Evolutionary conservation across 1,140 invertebrate species (phyloP).

Genomic region (Drosophila ananassae): DNA sequence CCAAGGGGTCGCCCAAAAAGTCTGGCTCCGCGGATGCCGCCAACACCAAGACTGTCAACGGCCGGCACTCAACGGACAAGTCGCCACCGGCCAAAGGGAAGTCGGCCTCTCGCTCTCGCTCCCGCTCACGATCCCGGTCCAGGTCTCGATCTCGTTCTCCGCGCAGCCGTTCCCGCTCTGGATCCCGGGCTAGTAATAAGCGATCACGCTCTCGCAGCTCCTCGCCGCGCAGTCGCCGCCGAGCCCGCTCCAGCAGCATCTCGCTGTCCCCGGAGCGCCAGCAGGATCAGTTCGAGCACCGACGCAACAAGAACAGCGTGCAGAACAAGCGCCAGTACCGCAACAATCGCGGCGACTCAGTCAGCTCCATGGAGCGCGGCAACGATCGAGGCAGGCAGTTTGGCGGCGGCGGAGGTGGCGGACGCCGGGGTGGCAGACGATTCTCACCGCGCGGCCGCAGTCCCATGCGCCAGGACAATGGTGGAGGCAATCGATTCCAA

Average conservation of each 20-base stretch:
- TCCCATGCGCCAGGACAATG: constrained; percentile 69
- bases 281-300: constrained; percentile 89
- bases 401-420: constrained; percentile 51
- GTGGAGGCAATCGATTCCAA: constrained; percentile 70
- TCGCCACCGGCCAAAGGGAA: constrained; percentile 53
- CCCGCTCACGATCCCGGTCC: constrained; percentile 56
- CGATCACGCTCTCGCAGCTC: constrained; percentile 70
- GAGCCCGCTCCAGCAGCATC: constrained; percentile 73
- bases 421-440: constrained; percentile 50
- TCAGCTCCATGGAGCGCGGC: constrained; percentile 85
- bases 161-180: constrained; percentile 67
- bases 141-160: constrained; percentile 57
- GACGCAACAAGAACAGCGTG: constrained; percentile 90
- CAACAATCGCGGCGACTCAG: constrained; percentile 92
- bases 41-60: constrained; percentile 83
- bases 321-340: constrained; percentile 94
- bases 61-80: constrained; percentile 61
- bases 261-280: constrained; percentile 84
- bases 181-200: constrained; percentile 30
- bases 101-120: constrained; percentile 63
- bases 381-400: constrained; percentile 60
- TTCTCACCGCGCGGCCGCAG: constrained; percentile 75
- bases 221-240: constrained; percentile 54
- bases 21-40: constrained; percentile 71
- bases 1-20: constrained; percentile 69